A percentile compares a stretch with the other conserved stretches of the same genome.
Evolutionary conservation across 2,888 invertebrate species (phyloP).

Genomic region (Schizaphis graminum): DNA sequence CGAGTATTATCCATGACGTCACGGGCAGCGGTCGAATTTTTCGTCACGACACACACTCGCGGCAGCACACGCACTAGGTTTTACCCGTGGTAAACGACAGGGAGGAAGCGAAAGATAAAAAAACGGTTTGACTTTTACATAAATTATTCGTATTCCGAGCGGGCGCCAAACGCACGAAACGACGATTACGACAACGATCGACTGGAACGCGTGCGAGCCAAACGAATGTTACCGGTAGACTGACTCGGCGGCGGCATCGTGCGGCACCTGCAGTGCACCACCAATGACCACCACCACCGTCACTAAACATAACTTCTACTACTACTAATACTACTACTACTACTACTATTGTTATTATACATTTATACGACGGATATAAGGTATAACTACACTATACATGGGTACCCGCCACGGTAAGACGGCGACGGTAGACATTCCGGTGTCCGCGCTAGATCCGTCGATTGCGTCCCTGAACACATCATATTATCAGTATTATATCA

Average conservation of each 20-base stretch:
- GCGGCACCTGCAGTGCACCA: background rate
- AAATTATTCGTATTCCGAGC: background rate
- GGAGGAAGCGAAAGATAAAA: background rate
- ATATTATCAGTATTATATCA: background rate
- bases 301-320: background rate
- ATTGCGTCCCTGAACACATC: background rate
- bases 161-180: background rate
- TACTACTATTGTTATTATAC: background rate
- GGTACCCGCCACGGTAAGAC: background rate
- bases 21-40: background rate
- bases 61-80: background rate
- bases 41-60: background rate
- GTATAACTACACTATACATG: background rate
- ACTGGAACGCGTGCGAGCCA: background rate
- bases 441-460: background rate
- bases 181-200: background rate
- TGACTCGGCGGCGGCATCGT: conserved; percentile 21
- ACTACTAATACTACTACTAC: background rate
- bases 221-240: conserved; percentile 50
- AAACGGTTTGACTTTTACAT: background rate
- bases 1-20: conserved; percentile 10
- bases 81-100: background rate
- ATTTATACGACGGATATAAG: background rate
- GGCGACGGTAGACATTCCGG: background rate
- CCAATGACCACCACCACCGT: background rate